Base-by-base conservation (phyloP, 2,888 invertebrate genomes). In the Hedya salicella region DNA sequence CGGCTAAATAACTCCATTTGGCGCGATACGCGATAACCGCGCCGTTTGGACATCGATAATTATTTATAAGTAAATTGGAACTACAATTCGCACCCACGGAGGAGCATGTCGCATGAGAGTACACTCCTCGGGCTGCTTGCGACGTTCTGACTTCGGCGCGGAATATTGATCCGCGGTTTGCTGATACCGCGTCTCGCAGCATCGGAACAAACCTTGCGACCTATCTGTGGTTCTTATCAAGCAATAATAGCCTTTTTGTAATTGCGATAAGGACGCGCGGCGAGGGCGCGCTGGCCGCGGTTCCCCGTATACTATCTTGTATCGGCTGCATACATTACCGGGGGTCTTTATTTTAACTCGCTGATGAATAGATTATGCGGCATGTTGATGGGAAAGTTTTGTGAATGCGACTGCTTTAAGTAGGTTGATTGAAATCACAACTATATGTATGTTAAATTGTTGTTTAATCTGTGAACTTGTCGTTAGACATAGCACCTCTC, bases 61-160 rank as follows among this genome's bases (percentile, higher is more conserved):
- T 86, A 87, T 86, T 86, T 85, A 82, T 78, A 71, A 74, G 80
- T 82, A 82, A 85, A 85, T 85, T 84, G 85, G 79, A 74, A 78
- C 77, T 76, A 79, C 81, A 79, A 81, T 9, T 17, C 32, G 17
- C 30, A 83, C 80, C 81, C 80, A 78, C 78, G 76, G 54, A 48
- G 32, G 54, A 48, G 42, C 19, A 62, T 52, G 68, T 65, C 61
- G 53, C 48, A 19, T 21, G 48, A 9, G 21, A 5, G 21, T 11
- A n/a, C 32, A 32, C 44, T n/a, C 17, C 46, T 17, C 30, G 0
- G 3, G n/a, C 1, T 32, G 16, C 17, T 57, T 57, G 30, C 9
- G 46, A 6, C 57, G 19, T 46, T 57, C 32, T 17, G 6, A 8
- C n/a, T 19, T n/a, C 17, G n/a, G 32, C 6, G 8, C 44, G n/a